A percentile compares a stretch with the other conserved stretches of the same genome.
phyloP scores from a whole-genome alignment of 2,888 invertebrate genomes.

The Phyto melanocephala region DNA sequence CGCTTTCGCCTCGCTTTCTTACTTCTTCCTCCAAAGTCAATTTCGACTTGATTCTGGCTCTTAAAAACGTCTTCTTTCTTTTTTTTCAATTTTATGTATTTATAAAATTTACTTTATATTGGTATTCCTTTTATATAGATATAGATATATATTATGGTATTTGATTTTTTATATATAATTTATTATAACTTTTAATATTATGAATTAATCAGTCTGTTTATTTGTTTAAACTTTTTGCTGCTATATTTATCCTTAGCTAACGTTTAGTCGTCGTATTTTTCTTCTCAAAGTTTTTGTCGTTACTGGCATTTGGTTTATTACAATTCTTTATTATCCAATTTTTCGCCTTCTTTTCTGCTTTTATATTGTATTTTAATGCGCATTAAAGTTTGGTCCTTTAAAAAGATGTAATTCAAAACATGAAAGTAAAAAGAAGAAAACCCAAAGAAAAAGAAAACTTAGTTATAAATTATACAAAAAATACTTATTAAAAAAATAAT shows the following conservation, averaged over 20 bases:
- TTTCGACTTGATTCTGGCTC: slow-evolving; percentile 47
- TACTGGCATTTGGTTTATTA: slow-evolving; percentile 33
- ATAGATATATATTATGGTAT: no score
- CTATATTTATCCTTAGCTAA: slow-evolving; percentile 71
- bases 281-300: slow-evolving; percentile 51
- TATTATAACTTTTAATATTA: slow-evolving; percentile 69
- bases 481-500: neutral
- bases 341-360: slow-evolving; percentile 53
- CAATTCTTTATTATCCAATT: slow-evolving; percentile 55
- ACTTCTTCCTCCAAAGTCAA: slow-evolving; percentile 32
- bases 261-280: slow-evolving; percentile 66
- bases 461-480: slow-evolving; percentile 39
- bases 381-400: slow-evolving; percentile 67
- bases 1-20: slow-evolving; percentile 17
- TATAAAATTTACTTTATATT: slow-evolving; percentile 66
- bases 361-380: slow-evolving; percentile 60
- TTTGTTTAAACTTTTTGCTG: slow-evolving; percentile 73
- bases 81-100: slow-evolving; percentile 70
- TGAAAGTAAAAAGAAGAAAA: slow-evolving; percentile 32
- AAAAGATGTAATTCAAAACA: slow-evolving; percentile 16
- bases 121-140: slow-evolving; percentile 70
- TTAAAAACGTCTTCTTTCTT: slow-evolving; percentile 36
- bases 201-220: slow-evolving; percentile 78
- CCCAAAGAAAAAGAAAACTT: slow-evolving; percentile 37
- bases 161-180: slow-evolving; percentile 70